Base-by-base conservation (phyloP, 2,888 invertebrate species). In the Euphydryas editha region DNA sequence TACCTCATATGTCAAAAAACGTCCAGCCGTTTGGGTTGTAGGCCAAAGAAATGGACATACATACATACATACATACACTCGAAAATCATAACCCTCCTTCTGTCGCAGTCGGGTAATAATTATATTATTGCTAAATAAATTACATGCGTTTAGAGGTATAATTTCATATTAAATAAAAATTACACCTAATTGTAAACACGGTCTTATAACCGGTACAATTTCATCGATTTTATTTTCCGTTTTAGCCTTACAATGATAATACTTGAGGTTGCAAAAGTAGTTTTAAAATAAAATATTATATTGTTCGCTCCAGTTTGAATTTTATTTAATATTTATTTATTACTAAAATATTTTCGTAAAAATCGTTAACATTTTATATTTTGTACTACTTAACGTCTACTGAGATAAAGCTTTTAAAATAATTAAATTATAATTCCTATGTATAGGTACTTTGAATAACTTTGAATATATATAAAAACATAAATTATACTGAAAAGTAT, bases 261-360 rank as follows among this genome's bases (percentile, higher is more conserved):
- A 44, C n/a, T 44, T 44, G 6, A 44, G 42, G 42, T 44, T 44
- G n/a, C 42, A 44, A 6, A 44, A 44, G 42, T 44, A n/a, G 42
- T 44, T 44, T n/a, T n/a, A 44, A 44, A 44, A n/a, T 5, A n/a
- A n/a, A 5, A 44, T 44, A 44, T n/a, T n/a, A 44, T 44, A 44
- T 44, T 44, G n/a, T 44, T 15, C n/a, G 1, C 15, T 44, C n/a
- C 6, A n/a, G 10, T 44, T 44, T 44, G n/a, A 44, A 44, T 44
- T 44, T 0, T 4, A 44, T n/a, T 44, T n/a, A n/a, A n/a, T n/a
- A n/a, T n/a, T n/a, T n/a, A n/a, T n/a, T n/a, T n/a, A n/a, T n/a
- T n/a, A n/a, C n/a, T n/a, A n/a, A n/a, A 44, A 44, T 44, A 44
- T 44, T 44, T 44, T 44, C n/a, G 30, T 30, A 30, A 44, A 44